Conservation (phyloP, 2,888 invertebrate genomes). For the Apodemia mormo region DNA sequence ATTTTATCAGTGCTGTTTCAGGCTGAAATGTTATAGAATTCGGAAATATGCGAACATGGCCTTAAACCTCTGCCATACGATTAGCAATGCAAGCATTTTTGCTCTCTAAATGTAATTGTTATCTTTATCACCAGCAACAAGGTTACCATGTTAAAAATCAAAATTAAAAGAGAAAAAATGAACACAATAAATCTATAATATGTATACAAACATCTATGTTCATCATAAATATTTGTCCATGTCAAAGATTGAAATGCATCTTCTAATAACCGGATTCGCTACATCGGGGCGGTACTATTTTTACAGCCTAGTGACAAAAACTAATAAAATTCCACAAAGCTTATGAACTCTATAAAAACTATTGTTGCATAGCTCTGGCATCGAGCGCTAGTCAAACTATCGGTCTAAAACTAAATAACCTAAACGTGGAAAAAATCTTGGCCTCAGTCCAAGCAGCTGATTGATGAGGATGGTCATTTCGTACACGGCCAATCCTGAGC, state of each 20-base stretch:
- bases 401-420: constrained; percentile 75
- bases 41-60: too few relatives aligned
- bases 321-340: constrained; percentile 18
- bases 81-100: too few relatives aligned
- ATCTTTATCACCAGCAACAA: too few relatives aligned
- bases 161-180: too few relatives aligned
- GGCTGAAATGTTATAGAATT: too few relatives aligned
- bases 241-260: neutral
- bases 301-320: constrained; percentile 16
- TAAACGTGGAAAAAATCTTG: constrained; percentile 81
- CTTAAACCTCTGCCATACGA: too few relatives aligned
- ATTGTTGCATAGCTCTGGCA: constrained; percentile 47
- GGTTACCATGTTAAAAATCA: too few relatives aligned
- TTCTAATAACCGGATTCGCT: neutral
- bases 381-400: constrained; percentile 69
- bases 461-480: constrained; percentile 82
- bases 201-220: neutral
- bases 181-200: too few relatives aligned
- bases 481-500: constrained; percentile 80
- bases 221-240: neutral
- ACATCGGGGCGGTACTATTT: neutral
- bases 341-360: constrained; percentile 32
- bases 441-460: constrained; percentile 79
- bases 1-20: too few relatives aligned
- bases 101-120: too few relatives aligned